Evolutionary conservation across 2,113 vertebrate genomes (phyloP).

Genomic region (Corythoichthys intestinalis): DNA sequence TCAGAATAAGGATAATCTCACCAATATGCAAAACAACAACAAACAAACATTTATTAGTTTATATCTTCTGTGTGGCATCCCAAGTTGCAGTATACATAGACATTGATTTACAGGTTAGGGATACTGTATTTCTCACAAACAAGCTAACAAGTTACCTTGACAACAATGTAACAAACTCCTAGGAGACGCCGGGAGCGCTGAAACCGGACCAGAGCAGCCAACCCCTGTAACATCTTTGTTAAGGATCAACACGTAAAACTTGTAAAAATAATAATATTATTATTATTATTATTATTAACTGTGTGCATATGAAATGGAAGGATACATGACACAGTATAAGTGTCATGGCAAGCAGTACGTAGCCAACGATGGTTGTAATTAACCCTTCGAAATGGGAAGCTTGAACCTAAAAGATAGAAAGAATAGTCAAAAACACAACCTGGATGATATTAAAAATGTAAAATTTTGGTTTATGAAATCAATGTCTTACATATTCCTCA

Average conservation of each 20-base stretch:
- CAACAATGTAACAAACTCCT: slow-evolving; percentile 98
- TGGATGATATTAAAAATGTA: slow-evolving; percentile 10
- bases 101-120: neutral
- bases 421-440: slow-evolving; percentile 67
- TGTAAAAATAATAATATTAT: neutral
- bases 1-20: neutral
- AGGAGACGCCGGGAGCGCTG: slow-evolving; percentile 91
- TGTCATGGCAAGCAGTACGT: slow-evolving; percentile 92
- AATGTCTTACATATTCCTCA: slow-evolving; percentile 88
- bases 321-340: slow-evolving; percentile 98
- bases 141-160: slow-evolving; percentile 82
- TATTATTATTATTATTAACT: neutral
- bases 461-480: neutral
- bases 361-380: slow-evolving; percentile 97
- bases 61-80: neutral
- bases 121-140: neutral
- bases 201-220: slow-evolving; percentile 95
- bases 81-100: neutral
- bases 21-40: neutral
- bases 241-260: slow-evolving; percentile 66
- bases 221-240: slow-evolving; percentile 76
- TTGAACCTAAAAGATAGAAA: slow-evolving; percentile 79
- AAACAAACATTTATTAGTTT: neutral
- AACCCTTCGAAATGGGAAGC: slow-evolving; percentile 98
- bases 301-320: slow-evolving; percentile 59